These are phyloP conservation scores for Euphonia xanthogaster DNA, from an alignment of 2,797 vertebrate genomes.

Conservation along the genomic window DNA sequence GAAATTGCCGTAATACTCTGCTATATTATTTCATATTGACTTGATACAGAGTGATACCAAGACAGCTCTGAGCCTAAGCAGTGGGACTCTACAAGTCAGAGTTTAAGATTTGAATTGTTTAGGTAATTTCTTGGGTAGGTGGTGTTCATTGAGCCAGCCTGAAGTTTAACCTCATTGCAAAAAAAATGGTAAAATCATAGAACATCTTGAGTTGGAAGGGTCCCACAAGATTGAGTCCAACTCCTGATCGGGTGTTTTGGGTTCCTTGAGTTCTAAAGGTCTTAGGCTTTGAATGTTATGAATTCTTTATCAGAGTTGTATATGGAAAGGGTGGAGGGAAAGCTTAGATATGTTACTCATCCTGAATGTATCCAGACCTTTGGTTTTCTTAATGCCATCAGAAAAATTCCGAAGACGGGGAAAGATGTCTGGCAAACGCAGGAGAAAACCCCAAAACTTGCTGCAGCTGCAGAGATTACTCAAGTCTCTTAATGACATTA, in stretches of 20 bases:
- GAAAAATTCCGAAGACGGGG: neutral
- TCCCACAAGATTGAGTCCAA: neutral
- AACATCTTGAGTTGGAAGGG: neutral
- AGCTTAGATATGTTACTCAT: neutral
- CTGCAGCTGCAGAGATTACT: neutral
- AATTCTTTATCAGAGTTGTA: neutral
- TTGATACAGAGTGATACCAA: neutral
- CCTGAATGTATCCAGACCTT: neutral
- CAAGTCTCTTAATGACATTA: neutral
- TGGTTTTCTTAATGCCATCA: neutral
- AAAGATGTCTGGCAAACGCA: neutral
- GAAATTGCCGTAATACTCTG: neutral
- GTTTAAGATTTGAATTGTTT: neutral
- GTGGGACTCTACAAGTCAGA: neutral
- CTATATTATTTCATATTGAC: neutral
- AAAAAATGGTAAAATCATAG: neutral
- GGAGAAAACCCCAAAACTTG: neutral
- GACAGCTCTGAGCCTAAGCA: neutral
- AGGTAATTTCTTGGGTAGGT: neutral
- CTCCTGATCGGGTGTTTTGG: rapidly evolving
- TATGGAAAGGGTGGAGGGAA: neutral
- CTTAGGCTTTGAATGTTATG: neutral
- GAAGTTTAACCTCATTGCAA: neutral
- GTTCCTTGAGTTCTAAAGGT: neutral
- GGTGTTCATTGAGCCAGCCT: neutral